phyloP scores from a whole-genome alignment of 2,113 vertebrate species.

The Sceloporus undulatus region DNA sequence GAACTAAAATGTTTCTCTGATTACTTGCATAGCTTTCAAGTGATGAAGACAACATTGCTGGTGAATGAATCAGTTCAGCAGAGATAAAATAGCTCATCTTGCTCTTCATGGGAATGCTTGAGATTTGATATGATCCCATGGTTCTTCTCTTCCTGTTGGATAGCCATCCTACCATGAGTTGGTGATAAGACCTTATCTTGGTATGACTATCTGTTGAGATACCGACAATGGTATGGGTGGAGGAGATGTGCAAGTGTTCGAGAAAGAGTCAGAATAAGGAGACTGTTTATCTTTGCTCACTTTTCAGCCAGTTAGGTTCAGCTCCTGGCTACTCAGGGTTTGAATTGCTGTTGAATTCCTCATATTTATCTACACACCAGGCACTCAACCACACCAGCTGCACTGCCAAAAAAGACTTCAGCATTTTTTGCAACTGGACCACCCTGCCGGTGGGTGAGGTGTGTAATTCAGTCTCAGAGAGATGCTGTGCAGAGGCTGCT shows the following conservation, averaged over 20 bases:
- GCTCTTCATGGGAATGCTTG: not conserved
- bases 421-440: conserved; percentile 65
- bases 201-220: not conserved
- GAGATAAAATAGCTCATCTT: not conserved
- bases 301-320: conserved; percentile 43
- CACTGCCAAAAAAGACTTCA: conserved; percentile 69
- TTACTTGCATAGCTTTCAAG: not conserved
- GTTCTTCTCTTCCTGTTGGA: not conserved
- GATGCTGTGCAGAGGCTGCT: conserved; percentile 70
- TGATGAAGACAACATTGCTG: not conserved
- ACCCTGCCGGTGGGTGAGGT: conserved; percentile 74
- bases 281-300: conserved; percentile 41
- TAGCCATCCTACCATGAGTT: not conserved
- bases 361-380: conserved; percentile 60
- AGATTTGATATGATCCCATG: not conserved
- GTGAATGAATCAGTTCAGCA: not conserved
- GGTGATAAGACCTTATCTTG: conserved; percentile 1
- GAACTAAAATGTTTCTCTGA: not conserved
- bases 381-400: conserved; percentile 58
- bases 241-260: conserved; percentile 26
- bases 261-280: conserved; percentile 7
- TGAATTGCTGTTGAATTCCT: conserved; percentile 60
- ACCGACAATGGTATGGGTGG: not conserved
- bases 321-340: conserved; percentile 58
- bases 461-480: conserved; percentile 66